phyloP scores from a whole-genome alignment of 2,797 vertebrate genomes.

The Pachyuromys duprasi region DNA sequence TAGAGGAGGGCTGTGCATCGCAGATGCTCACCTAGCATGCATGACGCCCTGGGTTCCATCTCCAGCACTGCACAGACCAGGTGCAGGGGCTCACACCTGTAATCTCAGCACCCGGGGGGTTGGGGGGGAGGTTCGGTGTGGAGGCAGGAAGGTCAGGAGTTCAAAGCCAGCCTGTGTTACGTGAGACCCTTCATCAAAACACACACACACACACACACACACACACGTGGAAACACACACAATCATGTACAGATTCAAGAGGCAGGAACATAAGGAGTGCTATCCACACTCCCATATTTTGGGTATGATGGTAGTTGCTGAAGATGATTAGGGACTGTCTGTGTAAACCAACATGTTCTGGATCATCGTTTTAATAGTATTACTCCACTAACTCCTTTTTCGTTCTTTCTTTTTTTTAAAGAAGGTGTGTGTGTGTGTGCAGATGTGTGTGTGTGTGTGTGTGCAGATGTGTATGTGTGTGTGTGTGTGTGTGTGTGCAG shows the following conservation, averaged over 20 bases:
- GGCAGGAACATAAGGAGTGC: background rate
- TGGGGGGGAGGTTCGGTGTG: too few species aligned
- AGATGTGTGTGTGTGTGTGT: background rate
- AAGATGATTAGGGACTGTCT: background rate
- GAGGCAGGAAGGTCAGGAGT: background rate
- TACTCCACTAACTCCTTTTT: background rate
- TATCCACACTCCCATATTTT: background rate
- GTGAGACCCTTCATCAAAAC: background rate
- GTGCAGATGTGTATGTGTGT: background rate
- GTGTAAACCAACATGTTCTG: too few species aligned
- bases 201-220: background rate
- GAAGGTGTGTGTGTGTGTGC: background rate
- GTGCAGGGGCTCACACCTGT: background rate
- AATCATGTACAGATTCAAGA: background rate
- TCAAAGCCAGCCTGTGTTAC: background rate
- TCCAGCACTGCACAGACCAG: background rate
- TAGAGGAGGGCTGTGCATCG: background rate
- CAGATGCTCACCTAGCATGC: background rate
- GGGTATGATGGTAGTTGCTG: background rate
- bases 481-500: background rate
- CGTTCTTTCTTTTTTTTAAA: background rate
- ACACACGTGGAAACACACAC: background rate
- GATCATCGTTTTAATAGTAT: background rate
- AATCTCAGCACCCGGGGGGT: background rate
- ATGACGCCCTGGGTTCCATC: background rate